Evolutionary conservation across 2,888 invertebrate species (phyloP).

Genomic region (Taenaris catops): DNA sequence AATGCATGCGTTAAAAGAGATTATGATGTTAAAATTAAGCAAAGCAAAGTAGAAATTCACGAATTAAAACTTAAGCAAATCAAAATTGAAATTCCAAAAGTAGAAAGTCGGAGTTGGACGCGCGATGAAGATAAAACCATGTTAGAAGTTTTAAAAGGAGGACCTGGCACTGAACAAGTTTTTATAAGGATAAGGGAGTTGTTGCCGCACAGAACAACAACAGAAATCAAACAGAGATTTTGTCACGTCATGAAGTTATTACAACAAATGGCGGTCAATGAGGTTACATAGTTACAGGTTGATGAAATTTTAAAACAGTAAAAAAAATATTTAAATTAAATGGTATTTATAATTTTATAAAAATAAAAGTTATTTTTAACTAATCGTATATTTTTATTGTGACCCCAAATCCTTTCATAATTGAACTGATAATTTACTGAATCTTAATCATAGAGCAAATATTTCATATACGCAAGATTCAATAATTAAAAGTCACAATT

Average conservation of each 20-base stretch:
- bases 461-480: too few species aligned
- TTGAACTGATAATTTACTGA: too few species aligned
- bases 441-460: too few species aligned
- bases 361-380: conserved; percentile 45
- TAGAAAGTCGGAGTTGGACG: conserved; percentile 80
- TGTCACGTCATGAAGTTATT: conserved; percentile 81
- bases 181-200: conserved; percentile 75
- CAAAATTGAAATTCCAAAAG: conserved; percentile 24
- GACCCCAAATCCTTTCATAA: too few species aligned
- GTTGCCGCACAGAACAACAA: conserved; percentile 74
- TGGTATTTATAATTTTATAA: conserved; percentile 64
- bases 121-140: conserved; percentile 91
- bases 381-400: conserved; percentile 28
- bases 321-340: too few species aligned
- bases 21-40: conserved; percentile 29
- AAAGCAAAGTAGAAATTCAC: conserved; percentile 21
- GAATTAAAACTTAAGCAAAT: conserved; percentile 7
- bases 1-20: conserved; percentile 29
- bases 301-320: conserved; percentile 42
- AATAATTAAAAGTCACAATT: conserved; percentile 35
- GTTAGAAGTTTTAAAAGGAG: conserved; percentile 86
- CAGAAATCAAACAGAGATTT: conserved; percentile 81
- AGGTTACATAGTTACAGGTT: conserved; percentile 53
- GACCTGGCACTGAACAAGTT: conserved; percentile 82
- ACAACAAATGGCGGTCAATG: conserved; percentile 79